Percentiles rank a stretch among this genome's conserved stretches.
These are phyloP conservation scores for Merops nubicus DNA, from an alignment of 2,113 vertebrate species.

Conservation along the genomic window DNA sequence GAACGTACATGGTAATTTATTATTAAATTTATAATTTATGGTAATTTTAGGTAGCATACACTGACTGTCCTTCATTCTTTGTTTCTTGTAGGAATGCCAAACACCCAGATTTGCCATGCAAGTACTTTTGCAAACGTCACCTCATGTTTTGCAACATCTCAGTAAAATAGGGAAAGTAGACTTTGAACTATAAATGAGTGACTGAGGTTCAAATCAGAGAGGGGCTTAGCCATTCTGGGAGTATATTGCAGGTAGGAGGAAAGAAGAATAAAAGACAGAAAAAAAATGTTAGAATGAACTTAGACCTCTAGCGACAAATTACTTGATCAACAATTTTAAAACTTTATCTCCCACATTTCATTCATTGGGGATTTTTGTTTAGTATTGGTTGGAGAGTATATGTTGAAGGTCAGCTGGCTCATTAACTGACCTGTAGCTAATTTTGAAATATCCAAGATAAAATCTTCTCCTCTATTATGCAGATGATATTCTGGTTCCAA, in stretches of 20 bases:
- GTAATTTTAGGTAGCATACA: not conserved
- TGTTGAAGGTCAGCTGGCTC: not conserved
- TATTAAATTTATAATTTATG: not conserved
- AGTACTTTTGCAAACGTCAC: not conserved
- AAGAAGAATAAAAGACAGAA: not conserved
- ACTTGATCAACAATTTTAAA: not conserved
- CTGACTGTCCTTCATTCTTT: not conserved
- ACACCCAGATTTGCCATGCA: not conserved
- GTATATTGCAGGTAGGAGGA: accelerated
- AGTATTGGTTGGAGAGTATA: not conserved
- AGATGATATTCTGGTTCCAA: not conserved
- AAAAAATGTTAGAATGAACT: not conserved
- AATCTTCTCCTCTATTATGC: not conserved
- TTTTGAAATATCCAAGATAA: not conserved
- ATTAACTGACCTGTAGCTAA: not conserved
- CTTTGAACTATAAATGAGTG: not conserved
- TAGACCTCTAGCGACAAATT: not conserved
- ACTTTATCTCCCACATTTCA: accelerated
- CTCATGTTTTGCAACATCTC: not conserved
- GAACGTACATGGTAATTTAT: not conserved
- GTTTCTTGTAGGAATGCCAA: not conserved
- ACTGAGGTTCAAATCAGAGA: not conserved
- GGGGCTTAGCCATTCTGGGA: not conserved
- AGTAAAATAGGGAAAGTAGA: not conserved
- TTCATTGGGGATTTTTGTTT: not conserved